Evolutionary conservation across 2,888 invertebrate genomes (phyloP).

Genomic region (Machimus atricapillus): DNA sequence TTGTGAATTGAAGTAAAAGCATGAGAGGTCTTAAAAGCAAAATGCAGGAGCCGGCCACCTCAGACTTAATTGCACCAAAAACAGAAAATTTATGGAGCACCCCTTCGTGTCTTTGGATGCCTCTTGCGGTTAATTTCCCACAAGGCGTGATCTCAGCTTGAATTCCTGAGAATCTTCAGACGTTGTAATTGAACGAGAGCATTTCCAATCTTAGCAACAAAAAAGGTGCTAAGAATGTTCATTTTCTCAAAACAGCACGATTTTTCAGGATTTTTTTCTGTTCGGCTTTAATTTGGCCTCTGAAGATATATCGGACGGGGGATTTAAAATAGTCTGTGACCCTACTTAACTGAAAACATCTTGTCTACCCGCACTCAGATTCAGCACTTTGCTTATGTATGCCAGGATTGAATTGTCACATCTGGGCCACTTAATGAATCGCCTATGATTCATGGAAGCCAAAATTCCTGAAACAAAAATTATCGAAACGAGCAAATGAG

Average conservation of each 20-base stretch:
- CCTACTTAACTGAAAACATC: slow-evolving; percentile 11
- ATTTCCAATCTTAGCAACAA: not conserved
- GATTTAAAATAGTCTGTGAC: slow-evolving; percentile 12
- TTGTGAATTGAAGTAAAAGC: not conserved
- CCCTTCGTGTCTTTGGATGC: not conserved
- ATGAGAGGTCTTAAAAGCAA: not conserved
- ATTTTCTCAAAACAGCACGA: not conserved
- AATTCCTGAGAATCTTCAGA: slow-evolving; percentile 9
- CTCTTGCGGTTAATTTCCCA: slow-evolving; percentile 15
- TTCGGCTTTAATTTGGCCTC: not conserved
- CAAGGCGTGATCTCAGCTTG: not conserved
- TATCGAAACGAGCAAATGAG: not conserved
- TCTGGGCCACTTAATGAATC: not conserved
- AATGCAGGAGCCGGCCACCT: not conserved
- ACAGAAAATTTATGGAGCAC: slow-evolving; percentile 5
- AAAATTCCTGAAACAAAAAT: not conserved
- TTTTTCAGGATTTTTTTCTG: not conserved
- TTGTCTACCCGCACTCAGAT: not conserved
- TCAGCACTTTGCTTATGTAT: not conserved
- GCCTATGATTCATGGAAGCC: not conserved
- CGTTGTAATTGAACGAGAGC: not conserved
- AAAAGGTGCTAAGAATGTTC: not conserved
- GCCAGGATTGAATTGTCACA: slow-evolving; percentile 3
- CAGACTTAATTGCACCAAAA: not conserved
- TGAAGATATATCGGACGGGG: not conserved